phyloP scores from a whole-genome alignment of 2,113 vertebrate species.

The Archocentrus centrarchus region DNA sequence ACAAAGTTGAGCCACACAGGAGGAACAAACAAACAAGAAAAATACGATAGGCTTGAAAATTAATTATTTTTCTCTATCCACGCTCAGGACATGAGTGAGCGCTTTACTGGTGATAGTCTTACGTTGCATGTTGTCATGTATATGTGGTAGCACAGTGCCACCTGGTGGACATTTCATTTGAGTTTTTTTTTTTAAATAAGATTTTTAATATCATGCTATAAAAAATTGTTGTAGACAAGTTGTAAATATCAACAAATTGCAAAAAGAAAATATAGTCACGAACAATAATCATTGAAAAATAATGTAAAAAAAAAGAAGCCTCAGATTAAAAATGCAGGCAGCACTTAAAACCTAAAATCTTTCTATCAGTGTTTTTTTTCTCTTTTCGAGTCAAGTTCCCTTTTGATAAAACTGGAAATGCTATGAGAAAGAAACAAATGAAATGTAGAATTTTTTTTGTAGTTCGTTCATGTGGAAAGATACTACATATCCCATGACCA shows the following conservation, averaged over 20 bases:
- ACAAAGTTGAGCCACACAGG: background rate
- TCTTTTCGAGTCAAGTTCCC: no score
- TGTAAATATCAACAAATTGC: background rate
- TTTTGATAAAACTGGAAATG: background rate
- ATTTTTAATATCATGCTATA: background rate
- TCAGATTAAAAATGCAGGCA: background rate
- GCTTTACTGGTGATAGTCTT: background rate
- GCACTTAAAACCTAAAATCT: no score
- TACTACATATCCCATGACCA: constrained; percentile 79
- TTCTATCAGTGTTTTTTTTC: no score
- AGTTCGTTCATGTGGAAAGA: background rate
- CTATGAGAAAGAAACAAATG: background rate
- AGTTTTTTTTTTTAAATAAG: background rate
- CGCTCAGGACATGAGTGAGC: background rate
- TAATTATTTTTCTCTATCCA: background rate
- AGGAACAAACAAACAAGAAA: constrained; percentile 22
- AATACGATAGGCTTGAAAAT: constrained; percentile 8
- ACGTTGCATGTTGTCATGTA: background rate
- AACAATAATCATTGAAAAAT: background rate
- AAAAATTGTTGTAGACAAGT: background rate
- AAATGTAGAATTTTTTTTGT: background rate
- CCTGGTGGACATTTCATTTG: constrained; percentile 36
- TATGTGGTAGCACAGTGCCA: constrained; percentile 47
- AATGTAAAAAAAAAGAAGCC: background rate
- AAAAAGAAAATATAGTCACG: background rate